These are phyloP conservation scores for Exaiptasia diaphana DNA, from an alignment of 64 coral and sea anemone genomes.

Conservation along the genomic window DNA sequence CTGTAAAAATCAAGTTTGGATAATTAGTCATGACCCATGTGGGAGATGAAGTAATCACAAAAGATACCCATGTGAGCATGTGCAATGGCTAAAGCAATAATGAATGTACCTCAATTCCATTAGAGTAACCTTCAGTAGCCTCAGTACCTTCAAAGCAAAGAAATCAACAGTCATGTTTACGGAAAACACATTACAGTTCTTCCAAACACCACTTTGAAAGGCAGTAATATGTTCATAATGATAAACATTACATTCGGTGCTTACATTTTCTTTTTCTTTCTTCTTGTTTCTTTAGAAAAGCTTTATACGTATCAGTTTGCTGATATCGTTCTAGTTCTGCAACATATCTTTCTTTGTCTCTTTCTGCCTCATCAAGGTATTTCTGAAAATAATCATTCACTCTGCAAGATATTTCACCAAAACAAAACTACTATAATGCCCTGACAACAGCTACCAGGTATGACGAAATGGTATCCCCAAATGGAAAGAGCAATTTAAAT, in stretches of 20 bases:
- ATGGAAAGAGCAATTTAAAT: neutral
- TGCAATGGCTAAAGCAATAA: too few species aligned
- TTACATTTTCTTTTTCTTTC: slow-evolving; percentile 86
- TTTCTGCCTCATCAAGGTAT: slow-evolving; percentile 95
- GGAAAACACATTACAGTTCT: too few species aligned
- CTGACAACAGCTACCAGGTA: neutral
- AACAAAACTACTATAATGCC: neutral
- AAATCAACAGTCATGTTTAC: neutral
- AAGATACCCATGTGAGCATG: too few species aligned
- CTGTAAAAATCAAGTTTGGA: too few species aligned
- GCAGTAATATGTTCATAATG: too few species aligned
- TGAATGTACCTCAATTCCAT: slow-evolving; percentile 72
- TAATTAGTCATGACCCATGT: too few species aligned
- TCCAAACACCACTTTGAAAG: too few species aligned
- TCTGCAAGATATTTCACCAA: too few species aligned
- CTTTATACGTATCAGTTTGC: slow-evolving; percentile 88
- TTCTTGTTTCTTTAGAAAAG: slow-evolving; percentile 85
- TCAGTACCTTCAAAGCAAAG: slow-evolving; percentile 45
- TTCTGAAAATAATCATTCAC: slow-evolving; percentile 40
- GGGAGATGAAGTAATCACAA: too few species aligned
- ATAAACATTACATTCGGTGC: too few species aligned
- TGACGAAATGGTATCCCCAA: neutral
- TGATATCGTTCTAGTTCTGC: slow-evolving; percentile 90
- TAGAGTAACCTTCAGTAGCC: slow-evolving; percentile 47
- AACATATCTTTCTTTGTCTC: slow-evolving; percentile 95